phyloP scores from a whole-genome alignment of 1,140 invertebrate species.

The Cotesia vestalis region DNA sequence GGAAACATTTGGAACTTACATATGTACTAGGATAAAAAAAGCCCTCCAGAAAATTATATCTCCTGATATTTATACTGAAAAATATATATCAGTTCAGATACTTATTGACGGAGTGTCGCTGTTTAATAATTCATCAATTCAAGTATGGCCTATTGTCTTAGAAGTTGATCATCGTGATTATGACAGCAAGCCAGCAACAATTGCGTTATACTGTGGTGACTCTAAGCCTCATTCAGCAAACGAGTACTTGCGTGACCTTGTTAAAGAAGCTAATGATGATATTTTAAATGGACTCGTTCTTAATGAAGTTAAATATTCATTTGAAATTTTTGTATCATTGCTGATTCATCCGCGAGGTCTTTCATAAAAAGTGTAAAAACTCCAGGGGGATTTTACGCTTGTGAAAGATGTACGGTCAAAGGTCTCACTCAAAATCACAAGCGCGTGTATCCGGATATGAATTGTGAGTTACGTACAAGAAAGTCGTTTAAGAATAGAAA shows the following conservation, averaged over 20 bases:
- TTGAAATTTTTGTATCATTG: not conserved
- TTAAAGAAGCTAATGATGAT: no score
- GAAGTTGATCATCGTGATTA: constrained; percentile 33
- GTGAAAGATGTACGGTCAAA: constrained; percentile 28
- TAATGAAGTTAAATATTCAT: not conserved
- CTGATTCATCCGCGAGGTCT: no score
- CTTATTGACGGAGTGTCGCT: constrained; percentile 36
- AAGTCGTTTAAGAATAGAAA: not conserved
- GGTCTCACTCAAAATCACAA: no score
- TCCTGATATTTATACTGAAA: no score
- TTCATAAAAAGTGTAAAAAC: no score
- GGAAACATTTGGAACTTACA: no score
- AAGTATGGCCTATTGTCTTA: constrained; percentile 33
- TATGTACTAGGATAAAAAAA: no score
- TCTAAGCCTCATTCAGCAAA: constrained; percentile 25
- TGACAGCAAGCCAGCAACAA: constrained; percentile 31
- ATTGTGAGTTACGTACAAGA: no score
- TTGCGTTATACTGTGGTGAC: constrained; percentile 37
- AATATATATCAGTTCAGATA: constrained; percentile 21
- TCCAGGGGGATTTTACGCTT: not conserved
- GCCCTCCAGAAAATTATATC: no score
- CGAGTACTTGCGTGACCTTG: constrained; percentile 19
- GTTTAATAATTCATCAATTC: constrained; percentile 32
- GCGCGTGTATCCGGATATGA: no score
- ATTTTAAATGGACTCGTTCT: no score